Base-by-base conservation (phyloP, 2,888 invertebrate genomes). In the Monoplex corrugatus region DNA sequence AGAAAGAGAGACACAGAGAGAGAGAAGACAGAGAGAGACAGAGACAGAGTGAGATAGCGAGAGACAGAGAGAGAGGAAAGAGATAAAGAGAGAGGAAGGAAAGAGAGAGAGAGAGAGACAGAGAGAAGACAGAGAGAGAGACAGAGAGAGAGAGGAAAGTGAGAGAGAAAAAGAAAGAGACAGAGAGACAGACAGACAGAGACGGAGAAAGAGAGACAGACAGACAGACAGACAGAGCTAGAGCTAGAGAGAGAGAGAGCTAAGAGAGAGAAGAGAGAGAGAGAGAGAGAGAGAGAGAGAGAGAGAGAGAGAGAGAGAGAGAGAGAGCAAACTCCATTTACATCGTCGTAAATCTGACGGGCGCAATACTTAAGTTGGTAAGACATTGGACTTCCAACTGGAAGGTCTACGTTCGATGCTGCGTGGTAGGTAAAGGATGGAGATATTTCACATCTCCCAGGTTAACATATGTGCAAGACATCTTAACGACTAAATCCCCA, bases 281-380 rank as follows among this genome's bases (percentile, higher is more conserved):
- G 44, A 45, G 38, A 86, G 38, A 57, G 19, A 57, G 86, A 86
- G 6, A 86, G 86, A 63, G 16, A 57, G 57, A 86, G 35, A 35
- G 38, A 57, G 86, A 57, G 63, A 86, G 63, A 63, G n/a, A 57
- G 57, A 57, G 35, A 86, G 86, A 86, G n/a, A 86, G 63, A 86
- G 35, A 86, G 86, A 86, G 44, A 83, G 44, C 8, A n/a, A n/a
- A n/a, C n/a, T n/a, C n/a, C n/a, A n/a, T n/a, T n/a, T n/a, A n/a
- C n/a, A n/a, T n/a, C n/a, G n/a, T n/a, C n/a, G n/a, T n/a, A n/a
- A n/a, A n/a, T n/a, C n/a, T n/a, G n/a, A n/a, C n/a, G n/a, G n/a
- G n/a, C n/a, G n/a, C n/a, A n/a, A n/a, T n/a, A n/a, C n/a, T n/a
- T n/a, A n/a, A n/a, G n/a, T n/a, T n/a, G n/a, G n/a, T n/a, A n/a